Evolutionary conservation across 1,140 invertebrate species (phyloP).

Genomic region (Caenorhabditis remanei): DNA sequence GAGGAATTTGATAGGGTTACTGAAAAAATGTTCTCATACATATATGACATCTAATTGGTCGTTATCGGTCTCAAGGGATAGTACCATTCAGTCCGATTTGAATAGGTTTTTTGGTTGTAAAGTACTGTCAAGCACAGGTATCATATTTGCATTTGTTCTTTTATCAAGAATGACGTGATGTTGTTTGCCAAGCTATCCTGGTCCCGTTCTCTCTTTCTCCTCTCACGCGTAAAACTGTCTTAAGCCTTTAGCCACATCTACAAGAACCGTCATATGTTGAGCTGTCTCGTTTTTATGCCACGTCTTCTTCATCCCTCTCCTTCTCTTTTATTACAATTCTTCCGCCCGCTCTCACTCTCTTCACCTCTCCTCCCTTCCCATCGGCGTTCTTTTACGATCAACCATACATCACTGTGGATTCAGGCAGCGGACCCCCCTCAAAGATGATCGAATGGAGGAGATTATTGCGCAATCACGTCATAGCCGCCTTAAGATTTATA

Average conservation of each 20-base stretch:
- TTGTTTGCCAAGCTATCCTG: background rate
- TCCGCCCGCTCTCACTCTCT: too few species aligned
- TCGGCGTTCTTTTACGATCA: slow-evolving; percentile 48
- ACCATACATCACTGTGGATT: slow-evolving; percentile 39
- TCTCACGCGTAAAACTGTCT: background rate
- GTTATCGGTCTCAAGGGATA: too few species aligned
- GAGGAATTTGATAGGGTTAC: slow-evolving; percentile 7
- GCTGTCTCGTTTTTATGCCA: background rate
- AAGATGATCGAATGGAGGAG: slow-evolving; percentile 25
- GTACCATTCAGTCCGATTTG: too few species aligned
- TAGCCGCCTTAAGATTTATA: slow-evolving; percentile 10
- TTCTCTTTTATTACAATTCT: slow-evolving; percentile 31
- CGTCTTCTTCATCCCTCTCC: background rate
- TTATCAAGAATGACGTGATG: slow-evolving; percentile 8
- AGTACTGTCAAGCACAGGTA: background rate
- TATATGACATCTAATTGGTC: too few species aligned
- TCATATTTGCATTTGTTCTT: background rate
- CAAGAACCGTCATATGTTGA: slow-evolving; percentile 25
- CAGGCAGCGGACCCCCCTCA: slow-evolving; percentile 22
- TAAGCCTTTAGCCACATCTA: slow-evolving; percentile 35
- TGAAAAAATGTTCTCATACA: background rate
- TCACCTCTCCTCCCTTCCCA: background rate
- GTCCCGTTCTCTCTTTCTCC: background rate
- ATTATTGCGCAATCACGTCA: slow-evolving; percentile 51
- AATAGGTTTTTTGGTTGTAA: too few species aligned